Conservation (phyloP, 2,113 vertebrate species). For the Sinosuthora webbiana region DNA sequence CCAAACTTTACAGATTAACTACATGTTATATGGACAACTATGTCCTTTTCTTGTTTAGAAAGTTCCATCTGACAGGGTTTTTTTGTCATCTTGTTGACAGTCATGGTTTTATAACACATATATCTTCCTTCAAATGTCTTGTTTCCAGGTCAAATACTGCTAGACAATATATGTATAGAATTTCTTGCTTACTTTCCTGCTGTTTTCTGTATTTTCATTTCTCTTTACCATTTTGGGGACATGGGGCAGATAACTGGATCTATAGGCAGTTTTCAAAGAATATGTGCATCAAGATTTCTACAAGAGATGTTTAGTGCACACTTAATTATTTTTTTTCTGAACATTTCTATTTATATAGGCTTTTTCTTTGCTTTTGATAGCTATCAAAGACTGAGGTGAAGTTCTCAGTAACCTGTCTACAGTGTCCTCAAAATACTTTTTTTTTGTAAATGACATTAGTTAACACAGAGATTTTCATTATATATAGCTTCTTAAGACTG, state of each 20-base stretch:
- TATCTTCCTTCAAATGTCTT: not conserved
- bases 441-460: not conserved
- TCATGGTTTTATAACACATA: not conserved
- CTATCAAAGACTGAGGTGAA: not conserved
- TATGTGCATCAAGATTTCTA: not conserved
- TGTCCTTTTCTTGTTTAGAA: not conserved
- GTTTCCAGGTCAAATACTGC: not conserved
- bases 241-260: not conserved
- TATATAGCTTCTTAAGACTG: not conserved
- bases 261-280: not conserved
- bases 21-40: not conserved
- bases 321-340: not conserved
- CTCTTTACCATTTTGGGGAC: not conserved
- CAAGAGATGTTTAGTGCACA: not conserved
- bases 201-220: not conserved
- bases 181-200: not conserved
- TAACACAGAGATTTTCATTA: not conserved
- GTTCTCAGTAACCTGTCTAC: not conserved
- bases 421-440: not conserved
- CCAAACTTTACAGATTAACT: not conserved
- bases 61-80: not conserved
- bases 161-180: not conserved
- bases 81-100: not conserved
- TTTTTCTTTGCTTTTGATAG: not conserved
- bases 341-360: not conserved